Evolutionary conservation across 1,140 invertebrate genomes (phyloP).

Genomic region (Drosophila sp.): DNA sequence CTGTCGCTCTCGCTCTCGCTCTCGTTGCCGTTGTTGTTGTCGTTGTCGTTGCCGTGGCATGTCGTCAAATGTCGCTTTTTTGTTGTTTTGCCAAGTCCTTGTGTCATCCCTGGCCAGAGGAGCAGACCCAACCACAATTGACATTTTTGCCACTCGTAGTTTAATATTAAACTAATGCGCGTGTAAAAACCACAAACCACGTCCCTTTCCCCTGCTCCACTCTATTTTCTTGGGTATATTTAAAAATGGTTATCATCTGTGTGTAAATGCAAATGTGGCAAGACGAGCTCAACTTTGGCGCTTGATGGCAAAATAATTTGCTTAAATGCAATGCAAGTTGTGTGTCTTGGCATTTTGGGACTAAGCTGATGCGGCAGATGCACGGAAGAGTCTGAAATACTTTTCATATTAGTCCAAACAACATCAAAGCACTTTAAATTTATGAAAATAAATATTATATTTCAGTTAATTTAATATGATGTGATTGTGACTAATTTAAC

Average conservation of each 20-base stretch:
- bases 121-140: slow-evolving; percentile 41
- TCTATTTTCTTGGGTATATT: slow-evolving; percentile 47
- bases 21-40: slow-evolving; percentile 27
- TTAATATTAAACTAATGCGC: slow-evolving; percentile 73
- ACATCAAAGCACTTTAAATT: too few species aligned
- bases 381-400: neutral
- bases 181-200: slow-evolving; percentile 52
- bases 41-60: slow-evolving; percentile 41
- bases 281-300: slow-evolving; percentile 62
- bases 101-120: neutral
- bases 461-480: too few species aligned
- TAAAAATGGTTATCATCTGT: slow-evolving; percentile 47
- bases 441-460: too few species aligned
- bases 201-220: neutral
- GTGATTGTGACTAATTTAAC: too few species aligned
- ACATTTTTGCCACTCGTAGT: slow-evolving; percentile 63
- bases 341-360: slow-evolving; percentile 1
- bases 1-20: slow-evolving; percentile 31
- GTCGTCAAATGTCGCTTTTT: slow-evolving; percentile 24
- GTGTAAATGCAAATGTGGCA: too few species aligned
- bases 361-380: slow-evolving; percentile 10
- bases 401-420: too few species aligned
- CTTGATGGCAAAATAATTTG: slow-evolving; percentile 71
- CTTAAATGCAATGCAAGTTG: slow-evolving; percentile 43
- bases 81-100: slow-evolving; percentile 55